Evolutionary conservation across 2,113 vertebrate species (phyloP).

Genomic region (Tor tambroides): DNA sequence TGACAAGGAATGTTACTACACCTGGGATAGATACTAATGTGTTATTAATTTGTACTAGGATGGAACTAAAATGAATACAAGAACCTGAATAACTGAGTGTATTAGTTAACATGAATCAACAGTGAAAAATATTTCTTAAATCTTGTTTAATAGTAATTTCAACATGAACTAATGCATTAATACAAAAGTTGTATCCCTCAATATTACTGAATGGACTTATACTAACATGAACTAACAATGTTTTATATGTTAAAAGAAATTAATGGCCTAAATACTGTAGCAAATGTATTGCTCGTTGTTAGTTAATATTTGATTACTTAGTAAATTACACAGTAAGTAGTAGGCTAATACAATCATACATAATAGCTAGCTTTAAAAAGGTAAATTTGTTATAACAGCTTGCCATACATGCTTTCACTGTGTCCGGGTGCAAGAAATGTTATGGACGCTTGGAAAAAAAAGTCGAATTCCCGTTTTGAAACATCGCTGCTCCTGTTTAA

Average conservation of each 20-base stretch:
- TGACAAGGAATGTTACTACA: neutral
- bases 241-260: neutral
- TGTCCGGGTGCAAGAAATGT: neutral
- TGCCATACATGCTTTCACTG: neutral
- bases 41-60: neutral
- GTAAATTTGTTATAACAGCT: neutral
- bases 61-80: too few species aligned
- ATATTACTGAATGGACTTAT: neutral
- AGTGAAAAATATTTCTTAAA: neutral
- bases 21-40: neutral
- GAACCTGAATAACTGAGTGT: neutral
- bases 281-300: neutral
- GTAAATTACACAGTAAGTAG: neutral
- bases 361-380: neutral
- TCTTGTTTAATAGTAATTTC: neutral
- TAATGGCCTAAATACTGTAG: neutral
- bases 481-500: neutral
- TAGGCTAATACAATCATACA: neutral
- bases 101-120: neutral
- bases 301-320: neutral
- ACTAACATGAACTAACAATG: neutral
- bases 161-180: neutral
- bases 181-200: neutral
- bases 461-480: constrained; percentile 40
- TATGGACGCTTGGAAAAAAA: neutral